Conservation (phyloP, 2,888 invertebrate genomes). For the Stenodema calcarata region DNA sequence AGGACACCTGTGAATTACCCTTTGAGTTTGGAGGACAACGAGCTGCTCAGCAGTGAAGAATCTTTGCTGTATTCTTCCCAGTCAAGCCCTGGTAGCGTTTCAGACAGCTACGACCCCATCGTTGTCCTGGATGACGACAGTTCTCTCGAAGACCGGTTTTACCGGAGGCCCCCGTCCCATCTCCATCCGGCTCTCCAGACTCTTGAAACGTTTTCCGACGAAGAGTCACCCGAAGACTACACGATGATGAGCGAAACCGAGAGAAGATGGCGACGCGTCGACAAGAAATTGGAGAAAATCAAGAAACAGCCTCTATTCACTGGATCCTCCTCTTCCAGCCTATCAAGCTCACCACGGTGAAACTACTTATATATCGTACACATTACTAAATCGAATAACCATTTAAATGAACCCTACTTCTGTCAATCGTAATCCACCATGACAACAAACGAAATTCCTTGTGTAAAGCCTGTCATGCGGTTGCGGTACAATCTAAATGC, state of each 20-base stretch:
- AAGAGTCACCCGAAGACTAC: not conserved
- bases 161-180: not conserved
- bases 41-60: not conserved
- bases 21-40: constrained; percentile 10
- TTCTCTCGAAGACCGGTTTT: not conserved
- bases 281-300: constrained; percentile 18
- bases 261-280: constrained; percentile 31
- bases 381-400: not conserved
- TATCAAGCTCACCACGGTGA: constrained; percentile 43
- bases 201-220: constrained; percentile 29
- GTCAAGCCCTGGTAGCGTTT: constrained; percentile 5
- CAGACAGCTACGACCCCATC: constrained; percentile 33
- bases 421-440: not conserved
- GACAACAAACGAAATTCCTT: too few species aligned
- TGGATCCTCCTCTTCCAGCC: not conserved
- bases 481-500: not conserved
- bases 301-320: not conserved
- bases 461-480: too few species aligned
- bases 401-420: not conserved
- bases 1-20: not conserved
- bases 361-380: not conserved
- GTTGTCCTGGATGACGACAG: constrained; percentile 32
- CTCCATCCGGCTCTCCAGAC: not conserved
- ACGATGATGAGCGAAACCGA: constrained; percentile 45
- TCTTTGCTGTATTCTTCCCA: not conserved